Evolutionary conservation across 2,797 vertebrate genomes (phyloP).

Genomic region (Melanotaenia pygmaea): DNA sequence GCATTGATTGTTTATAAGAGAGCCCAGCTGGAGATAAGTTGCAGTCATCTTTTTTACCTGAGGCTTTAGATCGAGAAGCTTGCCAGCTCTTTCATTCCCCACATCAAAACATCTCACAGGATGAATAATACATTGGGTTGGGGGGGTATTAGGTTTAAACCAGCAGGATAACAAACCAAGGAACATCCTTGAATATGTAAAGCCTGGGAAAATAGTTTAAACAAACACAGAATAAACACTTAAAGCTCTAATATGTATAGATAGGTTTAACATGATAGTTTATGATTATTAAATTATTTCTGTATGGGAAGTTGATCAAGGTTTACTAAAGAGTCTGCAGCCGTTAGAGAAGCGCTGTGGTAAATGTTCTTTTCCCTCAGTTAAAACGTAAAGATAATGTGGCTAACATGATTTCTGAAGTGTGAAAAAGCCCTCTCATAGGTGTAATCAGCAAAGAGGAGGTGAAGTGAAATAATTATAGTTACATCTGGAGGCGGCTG

Average conservation of each 20-base stretch:
- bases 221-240: slow-evolving; percentile 7
- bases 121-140: slow-evolving; percentile 65
- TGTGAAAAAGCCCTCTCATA: background rate
- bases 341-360: background rate
- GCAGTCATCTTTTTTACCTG: slow-evolving; percentile 56
- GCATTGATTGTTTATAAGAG: slow-evolving; percentile 55
- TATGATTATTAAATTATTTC: background rate
- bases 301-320: background rate
- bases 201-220: slow-evolving; percentile 21
- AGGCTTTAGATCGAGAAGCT: slow-evolving; percentile 45
- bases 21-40: slow-evolving; percentile 51
- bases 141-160: slow-evolving; percentile 52
- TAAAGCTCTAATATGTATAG: background rate
- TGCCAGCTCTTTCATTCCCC: slow-evolving; percentile 64
- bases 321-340: background rate
- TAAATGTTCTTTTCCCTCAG: background rate
- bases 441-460: background rate
- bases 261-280: background rate
- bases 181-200: slow-evolving; percentile 37
- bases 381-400: background rate
- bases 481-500: background rate
- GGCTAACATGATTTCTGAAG: background rate
- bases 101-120: slow-evolving; percentile 65
- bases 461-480: background rate
- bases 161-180: slow-evolving; percentile 45